Conservation (phyloP, 2,113 vertebrate genomes). For the Drymodes brunneopygia region DNA sequence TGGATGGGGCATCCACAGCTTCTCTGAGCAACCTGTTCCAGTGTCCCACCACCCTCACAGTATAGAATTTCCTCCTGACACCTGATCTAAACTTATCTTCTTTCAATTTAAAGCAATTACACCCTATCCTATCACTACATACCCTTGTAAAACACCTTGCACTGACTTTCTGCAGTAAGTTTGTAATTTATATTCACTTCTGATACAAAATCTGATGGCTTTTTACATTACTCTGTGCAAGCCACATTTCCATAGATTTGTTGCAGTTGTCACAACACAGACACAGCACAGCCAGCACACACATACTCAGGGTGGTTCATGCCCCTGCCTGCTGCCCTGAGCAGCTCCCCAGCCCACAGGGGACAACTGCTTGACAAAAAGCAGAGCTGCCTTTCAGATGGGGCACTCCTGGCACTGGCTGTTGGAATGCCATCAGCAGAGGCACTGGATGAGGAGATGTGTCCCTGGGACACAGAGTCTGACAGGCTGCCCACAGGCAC, state of each 20-base stretch:
- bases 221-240: neutral
- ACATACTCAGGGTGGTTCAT: neutral
- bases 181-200: conserved; percentile 29
- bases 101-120: neutral
- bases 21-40: neutral
- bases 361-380: fast-evolving
- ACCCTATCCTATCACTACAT: neutral
- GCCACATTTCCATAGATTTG: neutral
- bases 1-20: neutral
- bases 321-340: neutral
- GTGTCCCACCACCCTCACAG: neutral
- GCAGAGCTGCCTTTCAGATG: fast-evolving
- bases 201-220: neutral
- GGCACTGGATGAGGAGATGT: too few relatives aligned
- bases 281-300: neutral
- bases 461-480: neutral
- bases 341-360: neutral
- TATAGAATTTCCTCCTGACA: neutral
- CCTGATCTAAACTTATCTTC: neutral
- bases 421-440: fast-evolving
- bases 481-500: neutral
- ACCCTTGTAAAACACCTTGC: neutral
- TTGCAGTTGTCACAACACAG: neutral
- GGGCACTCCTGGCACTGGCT: neutral
- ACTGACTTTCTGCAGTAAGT: neutral